phyloP scores from a whole-genome alignment of 2,113 vertebrate species.

The Beaufortia kweichowensis region DNA sequence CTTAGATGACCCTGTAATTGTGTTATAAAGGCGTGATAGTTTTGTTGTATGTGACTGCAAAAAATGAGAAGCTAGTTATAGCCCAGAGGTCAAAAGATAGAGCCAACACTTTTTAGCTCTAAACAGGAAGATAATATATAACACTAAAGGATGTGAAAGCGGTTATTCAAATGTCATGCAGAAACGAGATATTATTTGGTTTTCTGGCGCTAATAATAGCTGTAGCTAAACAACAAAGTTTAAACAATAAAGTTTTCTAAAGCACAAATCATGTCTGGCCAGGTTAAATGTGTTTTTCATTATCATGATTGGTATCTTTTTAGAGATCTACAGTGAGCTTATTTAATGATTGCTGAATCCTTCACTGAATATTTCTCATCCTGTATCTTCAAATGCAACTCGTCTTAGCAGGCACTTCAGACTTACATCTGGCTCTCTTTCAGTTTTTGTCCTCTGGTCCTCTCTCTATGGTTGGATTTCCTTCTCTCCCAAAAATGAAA shows the following conservation, averaged over 20 bases:
- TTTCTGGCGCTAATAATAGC: neutral
- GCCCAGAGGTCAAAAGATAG: neutral
- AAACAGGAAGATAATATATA: neutral
- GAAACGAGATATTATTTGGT: neutral
- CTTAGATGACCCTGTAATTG: neutral
- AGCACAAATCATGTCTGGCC: neutral
- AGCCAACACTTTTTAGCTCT: neutral
- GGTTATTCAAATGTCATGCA: neutral
- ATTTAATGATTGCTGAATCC: slow-evolving; percentile 7
- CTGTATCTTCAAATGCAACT: slow-evolving; percentile 22
- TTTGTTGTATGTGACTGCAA: neutral
- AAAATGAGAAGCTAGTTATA: slow-evolving; percentile 1
- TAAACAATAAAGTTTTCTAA: neutral
- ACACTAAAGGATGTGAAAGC: neutral
- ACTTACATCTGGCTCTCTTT: slow-evolving; percentile 35
- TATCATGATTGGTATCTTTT: neutral
- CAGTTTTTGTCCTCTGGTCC: neutral
- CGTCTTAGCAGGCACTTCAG: slow-evolving; percentile 42
- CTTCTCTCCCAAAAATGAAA: neutral
- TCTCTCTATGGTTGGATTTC: neutral
- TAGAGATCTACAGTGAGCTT: slow-evolving; percentile 11
- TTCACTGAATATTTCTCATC: slow-evolving; percentile 28
- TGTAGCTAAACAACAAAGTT: neutral
- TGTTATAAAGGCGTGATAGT: neutral
- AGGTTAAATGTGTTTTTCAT: neutral